Base-by-base conservation (phyloP, 2,113 vertebrate species). In the Bujurquina vittata region DNA sequence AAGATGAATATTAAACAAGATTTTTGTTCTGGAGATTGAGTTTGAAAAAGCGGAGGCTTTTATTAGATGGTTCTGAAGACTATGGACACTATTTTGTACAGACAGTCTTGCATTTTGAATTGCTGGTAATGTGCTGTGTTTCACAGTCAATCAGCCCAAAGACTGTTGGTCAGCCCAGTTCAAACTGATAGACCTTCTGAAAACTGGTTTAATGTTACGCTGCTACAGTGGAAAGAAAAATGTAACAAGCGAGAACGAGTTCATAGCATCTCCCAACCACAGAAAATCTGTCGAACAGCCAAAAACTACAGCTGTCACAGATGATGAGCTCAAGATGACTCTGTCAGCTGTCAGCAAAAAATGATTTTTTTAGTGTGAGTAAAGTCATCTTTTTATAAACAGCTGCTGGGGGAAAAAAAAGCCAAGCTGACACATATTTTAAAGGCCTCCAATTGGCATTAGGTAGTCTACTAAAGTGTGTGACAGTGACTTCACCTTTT, bases 311-410 rank as follows among this genome's bases (percentile, higher is more conserved):
- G 67, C 67, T 72, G 67, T 72, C 18, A 72, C 26, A 54, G 67
- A 72, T 72, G 65, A 72, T 72, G 67, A 33, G 46, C 67, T 54
- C 67, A 54, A 72, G 46, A 72, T 54, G 67, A 54, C 65, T 52
- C 46, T 20, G 10, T 72, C 67, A 72, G 26, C 67, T 72, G 67
- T 72, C 46, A 72, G 46, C 67, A 9, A 14, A 52, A 52, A 54
- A 72, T 33, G 67, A 72, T 72, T 72, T 26, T 26, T 17, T 72
- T 26, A 14, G 67, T 72, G 26, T 14, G 67, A 72, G 26, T 72
- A 31, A 54, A 72, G 46, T 72, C 1, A 26, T 33, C 26, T 52
- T 72, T 31, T 72, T 72, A 72, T 54, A 54, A 72, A 31, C 46
- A 54, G 67, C 67, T 72, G 46, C 67, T 72, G 67, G 26, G 10